These are phyloP conservation scores for Eustalomyia histrio DNA, from an alignment of 2,888 invertebrate genomes.

Conservation along the genomic window DNA sequence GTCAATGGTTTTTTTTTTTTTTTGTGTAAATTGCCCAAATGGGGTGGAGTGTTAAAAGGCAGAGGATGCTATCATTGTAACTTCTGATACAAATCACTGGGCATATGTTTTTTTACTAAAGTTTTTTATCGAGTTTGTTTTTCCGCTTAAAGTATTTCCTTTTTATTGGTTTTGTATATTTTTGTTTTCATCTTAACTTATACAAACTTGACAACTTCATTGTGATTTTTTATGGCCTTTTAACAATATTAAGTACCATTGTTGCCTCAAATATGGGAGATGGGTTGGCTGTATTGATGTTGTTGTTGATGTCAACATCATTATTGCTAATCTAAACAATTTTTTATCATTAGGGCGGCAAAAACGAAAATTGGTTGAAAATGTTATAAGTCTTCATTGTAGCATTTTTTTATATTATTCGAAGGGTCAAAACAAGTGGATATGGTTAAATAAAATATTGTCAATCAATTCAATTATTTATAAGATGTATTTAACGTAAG, in stretches of 20 bases:
- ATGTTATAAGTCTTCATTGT: too few species aligned
- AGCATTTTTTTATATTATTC: conserved; percentile 24
- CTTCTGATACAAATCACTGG: not conserved
- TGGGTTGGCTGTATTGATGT: conserved; percentile 49
- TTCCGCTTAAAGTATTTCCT: conserved; percentile 78
- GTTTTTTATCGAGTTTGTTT: conserved; percentile 74
- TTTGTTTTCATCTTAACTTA: conserved; percentile 21
- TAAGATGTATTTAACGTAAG: conserved; percentile 69
- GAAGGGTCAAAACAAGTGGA: conserved; percentile 53
- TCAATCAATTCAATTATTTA: conserved; percentile 78
- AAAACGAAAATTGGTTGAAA: conserved; percentile 64
- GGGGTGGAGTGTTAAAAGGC: conserved; percentile 28
- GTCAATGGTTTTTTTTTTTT: not conserved
- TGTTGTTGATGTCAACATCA: conserved; percentile 65
- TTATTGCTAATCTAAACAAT: conserved; percentile 78
- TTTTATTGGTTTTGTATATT: conserved; percentile 68
- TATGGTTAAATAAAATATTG: conserved; percentile 73
- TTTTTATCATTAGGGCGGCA: conserved; percentile 70
- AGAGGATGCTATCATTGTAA: conserved; percentile 19
- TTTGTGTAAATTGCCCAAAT: not conserved
- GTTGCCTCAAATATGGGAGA: conserved; percentile 12
- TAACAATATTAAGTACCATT: conserved; percentile 65
- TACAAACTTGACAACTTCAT: conserved; percentile 55
- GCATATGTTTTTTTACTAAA: conserved; percentile 31
- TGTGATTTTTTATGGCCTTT: conserved; percentile 74